Evolutionary conservation across 1,140 invertebrate species (phyloP), one percentile per base, ranked within the genome.

Genomic region (Lepidurus packardi): DNA sequence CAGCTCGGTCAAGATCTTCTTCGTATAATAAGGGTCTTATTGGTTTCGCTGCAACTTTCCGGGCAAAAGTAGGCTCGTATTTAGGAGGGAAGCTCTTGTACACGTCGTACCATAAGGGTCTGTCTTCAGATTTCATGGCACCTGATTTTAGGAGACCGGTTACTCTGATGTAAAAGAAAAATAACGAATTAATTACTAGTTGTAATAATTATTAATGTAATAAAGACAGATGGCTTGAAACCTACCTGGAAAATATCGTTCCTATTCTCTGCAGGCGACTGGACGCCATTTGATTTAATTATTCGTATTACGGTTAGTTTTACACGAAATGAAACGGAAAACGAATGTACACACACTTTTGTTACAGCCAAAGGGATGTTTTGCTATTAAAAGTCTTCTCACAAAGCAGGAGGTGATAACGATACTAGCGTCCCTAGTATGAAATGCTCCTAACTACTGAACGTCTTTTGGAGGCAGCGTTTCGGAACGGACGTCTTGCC

Each of bases 61-160:
- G 87, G 74, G 91, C 89, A 85, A 87, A 94, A 53, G 85, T 85
- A 9, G 95, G 95, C 82, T 93, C 91, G 73, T 89, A 84, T 80
- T 91, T 90, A 4, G 96, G 95, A 8, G 95, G 95, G 86, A 95
- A 95, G 11, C 91, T 89, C 85, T 91, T 88, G 83, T 96, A 96
- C 21, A 97, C 84, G 84, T 94, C 92, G 84, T 92, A 95, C 94
- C 95, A 97, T n/a, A 97, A 73, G 4, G 95, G 95, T 80, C 90
- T 87, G 81, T 96, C 93, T 82, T 92, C 89, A 41, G 89, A 84
- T 83, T 89, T 90, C 82, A 96, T 86, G 7, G 90, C 93, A 73
- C 91, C 91, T 25, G 90, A 88, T 80, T 89, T 88, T 2, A 97
- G 81, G 41, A 98, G 85, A 73, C 93, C 92, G 81, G 89, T 89